Conservation (phyloP, 2,888 invertebrate genomes). For the Xestia ashworthii region DNA sequence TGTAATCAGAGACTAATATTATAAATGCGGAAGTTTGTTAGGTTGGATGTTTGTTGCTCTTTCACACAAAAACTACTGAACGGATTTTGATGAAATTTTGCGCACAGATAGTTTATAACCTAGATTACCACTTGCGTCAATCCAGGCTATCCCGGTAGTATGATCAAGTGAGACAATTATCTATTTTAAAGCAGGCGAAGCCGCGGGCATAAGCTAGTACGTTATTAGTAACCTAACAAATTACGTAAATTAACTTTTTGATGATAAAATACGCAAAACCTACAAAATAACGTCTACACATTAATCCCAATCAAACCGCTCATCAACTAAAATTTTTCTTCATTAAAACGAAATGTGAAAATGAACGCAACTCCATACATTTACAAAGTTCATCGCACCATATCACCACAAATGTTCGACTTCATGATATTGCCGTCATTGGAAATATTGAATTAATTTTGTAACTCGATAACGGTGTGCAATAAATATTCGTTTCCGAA, state of each 20-base stretch:
- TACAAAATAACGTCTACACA: background rate
- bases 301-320: slow-evolving; percentile 13
- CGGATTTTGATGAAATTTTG: no score
- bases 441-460: slow-evolving; percentile 63
- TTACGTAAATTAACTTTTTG: background rate
- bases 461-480: slow-evolving; percentile 57
- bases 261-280: background rate
- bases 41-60: no score
- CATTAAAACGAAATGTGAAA: slow-evolving; percentile 21
- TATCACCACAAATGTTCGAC: slow-evolving; percentile 35
- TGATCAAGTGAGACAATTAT: no score
- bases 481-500: slow-evolving; percentile 64
- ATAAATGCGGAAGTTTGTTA: no score
- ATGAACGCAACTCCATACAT: slow-evolving; percentile 18
- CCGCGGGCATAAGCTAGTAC: no score
- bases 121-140: no score
- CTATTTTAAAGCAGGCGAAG: no score
- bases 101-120: no score
- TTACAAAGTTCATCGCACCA: slow-evolving; percentile 2
- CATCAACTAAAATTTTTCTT: slow-evolving; percentile 8
- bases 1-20: background rate
- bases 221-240: background rate
- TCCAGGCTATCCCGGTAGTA: no score
- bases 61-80: no score
- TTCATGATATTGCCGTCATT: slow-evolving; percentile 41